A percentile compares a stretch with the other conserved stretches of the same genome.
Evolutionary conservation across 2,888 invertebrate genomes (phyloP).

Genomic region (Lasioglossum leucozonium): DNA sequence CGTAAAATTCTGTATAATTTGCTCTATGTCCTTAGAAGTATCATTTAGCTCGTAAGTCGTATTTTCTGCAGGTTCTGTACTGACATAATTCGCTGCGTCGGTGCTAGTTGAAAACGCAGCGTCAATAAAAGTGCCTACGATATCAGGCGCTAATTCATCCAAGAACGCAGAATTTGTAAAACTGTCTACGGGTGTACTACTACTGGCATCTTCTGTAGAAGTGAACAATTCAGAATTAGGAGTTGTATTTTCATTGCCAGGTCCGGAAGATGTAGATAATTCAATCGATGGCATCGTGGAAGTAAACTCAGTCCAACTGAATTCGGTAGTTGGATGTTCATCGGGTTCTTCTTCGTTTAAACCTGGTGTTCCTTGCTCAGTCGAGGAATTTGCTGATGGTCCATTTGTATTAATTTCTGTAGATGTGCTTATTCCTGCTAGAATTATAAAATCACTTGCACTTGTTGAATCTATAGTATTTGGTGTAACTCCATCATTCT

Average conservation of each 20-base stretch:
- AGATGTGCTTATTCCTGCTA: neutral
- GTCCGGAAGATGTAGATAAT: neutral
- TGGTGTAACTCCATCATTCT: neutral
- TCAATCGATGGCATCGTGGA: neutral
- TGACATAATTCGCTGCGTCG: constrained; percentile 4
- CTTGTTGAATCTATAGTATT: neutral
- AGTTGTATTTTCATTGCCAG: neutral
- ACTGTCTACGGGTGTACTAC: neutral
- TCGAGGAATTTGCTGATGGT: neutral
- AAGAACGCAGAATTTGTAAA: neutral
- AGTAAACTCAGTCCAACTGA: neutral
- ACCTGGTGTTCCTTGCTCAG: neutral
- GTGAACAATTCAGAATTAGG: neutral
- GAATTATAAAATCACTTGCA: neutral
- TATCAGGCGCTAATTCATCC: neutral
- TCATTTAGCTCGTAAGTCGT: neutral
- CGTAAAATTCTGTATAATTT: constrained; percentile 9
- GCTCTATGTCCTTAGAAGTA: neutral
- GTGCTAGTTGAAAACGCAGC: neutral
- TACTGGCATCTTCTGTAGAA: neutral
- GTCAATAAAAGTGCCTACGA: neutral
- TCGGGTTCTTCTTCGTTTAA: neutral
- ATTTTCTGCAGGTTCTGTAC: neutral
- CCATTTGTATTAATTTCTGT: neutral
- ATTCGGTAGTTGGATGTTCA: constrained; percentile 8